phyloP scores from a whole-genome alignment of 2,113 vertebrate genomes.

The Epinephelus lanceolatus region DNA sequence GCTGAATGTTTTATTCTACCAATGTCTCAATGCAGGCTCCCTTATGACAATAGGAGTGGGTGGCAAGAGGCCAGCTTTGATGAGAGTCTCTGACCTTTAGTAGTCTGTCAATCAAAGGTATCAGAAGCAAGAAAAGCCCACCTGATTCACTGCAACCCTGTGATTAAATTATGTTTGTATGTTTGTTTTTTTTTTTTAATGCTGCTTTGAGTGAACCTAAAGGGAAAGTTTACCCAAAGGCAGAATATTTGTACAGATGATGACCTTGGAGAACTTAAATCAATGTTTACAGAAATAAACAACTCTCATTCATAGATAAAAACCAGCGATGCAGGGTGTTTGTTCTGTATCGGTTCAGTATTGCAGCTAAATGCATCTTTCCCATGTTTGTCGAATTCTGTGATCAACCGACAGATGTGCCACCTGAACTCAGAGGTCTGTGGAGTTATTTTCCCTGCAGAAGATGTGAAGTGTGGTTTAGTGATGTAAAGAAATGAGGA shows the following conservation, averaged over 20 bases:
- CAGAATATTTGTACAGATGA: background rate
- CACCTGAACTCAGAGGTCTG: background rate
- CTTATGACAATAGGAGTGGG: conserved; percentile 37
- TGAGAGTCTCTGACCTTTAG: conserved; percentile 64
- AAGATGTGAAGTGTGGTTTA: background rate
- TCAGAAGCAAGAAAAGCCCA: conserved; percentile 10
- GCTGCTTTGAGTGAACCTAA: conserved; percentile 5
- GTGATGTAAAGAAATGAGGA: background rate
- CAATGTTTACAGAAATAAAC: background rate
- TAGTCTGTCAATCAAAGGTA: conserved; percentile 54
- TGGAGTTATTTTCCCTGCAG: background rate
- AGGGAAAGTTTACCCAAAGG: background rate
- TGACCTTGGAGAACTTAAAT: background rate
- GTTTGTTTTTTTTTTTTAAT: conserved; percentile 4
- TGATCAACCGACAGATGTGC: background rate
- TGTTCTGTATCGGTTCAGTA: background rate
- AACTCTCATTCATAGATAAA: background rate
- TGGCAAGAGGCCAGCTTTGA: conserved; percentile 38
- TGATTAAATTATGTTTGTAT: conserved; percentile 28
- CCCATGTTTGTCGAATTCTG: background rate
- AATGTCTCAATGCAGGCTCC: conserved; percentile 1
- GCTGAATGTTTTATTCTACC: conserved; percentile 30
- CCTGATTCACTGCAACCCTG: conserved; percentile 3
- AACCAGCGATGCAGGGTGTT: background rate
- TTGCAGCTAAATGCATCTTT: background rate